phyloP scores from a whole-genome alignment of 1,140 invertebrate genomes.

The Pentalonia nigronervosa region DNA sequence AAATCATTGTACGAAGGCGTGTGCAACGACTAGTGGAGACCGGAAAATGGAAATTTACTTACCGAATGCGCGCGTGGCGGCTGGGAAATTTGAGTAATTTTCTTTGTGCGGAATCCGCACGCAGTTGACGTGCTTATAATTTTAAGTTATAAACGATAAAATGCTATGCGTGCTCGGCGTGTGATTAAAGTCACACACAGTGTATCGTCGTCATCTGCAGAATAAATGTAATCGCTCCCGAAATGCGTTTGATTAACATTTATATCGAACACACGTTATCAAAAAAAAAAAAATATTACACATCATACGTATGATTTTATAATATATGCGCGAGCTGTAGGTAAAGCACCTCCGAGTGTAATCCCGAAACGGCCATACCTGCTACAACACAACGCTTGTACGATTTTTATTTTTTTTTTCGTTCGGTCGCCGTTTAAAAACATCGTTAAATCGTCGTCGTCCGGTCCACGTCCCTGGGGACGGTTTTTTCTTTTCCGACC shows the following conservation, averaged over 20 bases:
- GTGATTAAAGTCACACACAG: neutral
- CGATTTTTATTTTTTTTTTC: neutral
- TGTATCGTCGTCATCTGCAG: neutral
- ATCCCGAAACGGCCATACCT: neutral
- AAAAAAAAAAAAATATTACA: too few species aligned
- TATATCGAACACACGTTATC: neutral
- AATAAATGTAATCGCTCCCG: neutral
- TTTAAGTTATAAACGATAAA: neutral
- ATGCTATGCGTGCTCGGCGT: neutral
- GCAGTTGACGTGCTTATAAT: neutral
- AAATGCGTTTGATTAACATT: conserved; percentile 12
- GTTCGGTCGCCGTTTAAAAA: neutral
- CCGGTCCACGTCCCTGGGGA: neutral
- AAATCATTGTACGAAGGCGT: too few species aligned
- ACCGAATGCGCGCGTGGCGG: neutral
- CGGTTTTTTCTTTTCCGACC: neutral
- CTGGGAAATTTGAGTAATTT: neutral
- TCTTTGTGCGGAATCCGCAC: neutral
- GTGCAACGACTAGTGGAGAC: too few species aligned
- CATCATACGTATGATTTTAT: neutral
- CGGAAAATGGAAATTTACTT: neutral
- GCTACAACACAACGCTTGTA: neutral
- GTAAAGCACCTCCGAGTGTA: neutral
- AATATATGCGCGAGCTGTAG: neutral
- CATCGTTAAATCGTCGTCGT: neutral